Evolutionary conservation across 92 coral and sea anemone species (phyloP).

Genomic region (Porites divaricata): DNA sequence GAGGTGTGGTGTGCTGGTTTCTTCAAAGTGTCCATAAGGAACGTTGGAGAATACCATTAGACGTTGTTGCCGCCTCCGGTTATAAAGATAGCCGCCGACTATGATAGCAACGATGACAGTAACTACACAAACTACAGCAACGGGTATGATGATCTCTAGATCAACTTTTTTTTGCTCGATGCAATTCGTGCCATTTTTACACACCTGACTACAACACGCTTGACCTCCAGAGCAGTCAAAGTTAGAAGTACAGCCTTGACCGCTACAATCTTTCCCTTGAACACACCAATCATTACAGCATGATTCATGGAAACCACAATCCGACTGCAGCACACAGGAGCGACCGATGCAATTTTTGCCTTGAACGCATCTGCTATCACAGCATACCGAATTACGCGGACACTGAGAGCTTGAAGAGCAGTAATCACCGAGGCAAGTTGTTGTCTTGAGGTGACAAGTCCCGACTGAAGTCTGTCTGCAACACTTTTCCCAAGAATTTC

Average conservation of each 20-base stretch:
- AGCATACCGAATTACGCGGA: background rate
- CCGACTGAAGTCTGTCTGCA: background rate
- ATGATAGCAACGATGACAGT: too few relatives aligned
- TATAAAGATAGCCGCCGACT: background rate
- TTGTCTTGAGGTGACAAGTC: background rate
- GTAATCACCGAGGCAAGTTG: background rate
- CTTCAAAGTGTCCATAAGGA: background rate
- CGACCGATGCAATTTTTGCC: background rate
- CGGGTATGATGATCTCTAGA: background rate
- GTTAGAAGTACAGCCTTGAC: background rate
- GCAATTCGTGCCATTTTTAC: background rate
- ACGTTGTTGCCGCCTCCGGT: background rate
- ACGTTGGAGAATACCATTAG: background rate
- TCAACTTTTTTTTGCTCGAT: too few relatives aligned
- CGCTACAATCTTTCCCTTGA: background rate
- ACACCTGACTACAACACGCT: background rate
- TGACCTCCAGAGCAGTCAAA: background rate
- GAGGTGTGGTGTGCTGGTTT: background rate
- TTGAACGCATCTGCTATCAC: background rate
- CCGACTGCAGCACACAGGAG: background rate
- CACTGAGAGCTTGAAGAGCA: background rate
- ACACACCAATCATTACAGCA: background rate
- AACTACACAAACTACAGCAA: background rate
- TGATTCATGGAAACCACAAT: background rate
- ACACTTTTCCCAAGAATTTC: background rate